Evolutionary conservation across 30 jellyfish, hydroid and myxozoan species (phyloP).

Genomic region (Aurelia aurita complex sp. Pacific): DNA sequence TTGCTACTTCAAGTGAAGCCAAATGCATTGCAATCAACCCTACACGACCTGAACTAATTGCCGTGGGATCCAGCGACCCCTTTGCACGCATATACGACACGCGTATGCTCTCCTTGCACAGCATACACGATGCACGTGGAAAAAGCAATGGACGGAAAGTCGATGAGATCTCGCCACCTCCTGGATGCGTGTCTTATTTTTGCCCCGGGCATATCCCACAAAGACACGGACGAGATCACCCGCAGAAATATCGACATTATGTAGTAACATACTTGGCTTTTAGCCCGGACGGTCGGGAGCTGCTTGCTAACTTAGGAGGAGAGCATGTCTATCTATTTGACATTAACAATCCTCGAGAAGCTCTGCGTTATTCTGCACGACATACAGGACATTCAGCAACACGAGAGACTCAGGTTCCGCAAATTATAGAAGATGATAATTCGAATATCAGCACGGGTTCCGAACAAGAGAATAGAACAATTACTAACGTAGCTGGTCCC

Average conservation of each 20-base stretch:
- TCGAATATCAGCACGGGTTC: not conserved
- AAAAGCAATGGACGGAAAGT: slow-evolving; percentile 59
- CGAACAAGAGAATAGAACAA: not conserved
- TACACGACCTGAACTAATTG: slow-evolving; percentile 85
- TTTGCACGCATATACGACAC: slow-evolving; percentile 90
- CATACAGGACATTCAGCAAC: slow-evolving; percentile 19
- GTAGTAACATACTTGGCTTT: slow-evolving; percentile 82
- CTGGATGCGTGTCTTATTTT: slow-evolving; percentile 85
- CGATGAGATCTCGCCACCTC: slow-evolving; percentile 63
- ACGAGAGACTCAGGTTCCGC: not conserved
- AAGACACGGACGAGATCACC: slow-evolving; percentile 78
- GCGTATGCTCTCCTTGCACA: slow-evolving; percentile 81
- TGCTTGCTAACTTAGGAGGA: slow-evolving; percentile 90
- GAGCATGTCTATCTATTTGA: slow-evolving; percentile 89
- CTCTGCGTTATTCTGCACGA: slow-evolving; percentile 67
- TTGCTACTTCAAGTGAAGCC: slow-evolving; percentile 82
- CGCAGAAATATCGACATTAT: slow-evolving; percentile 72
- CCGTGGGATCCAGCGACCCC: slow-evolving; percentile 98
- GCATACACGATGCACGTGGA: slow-evolving; percentile 64
- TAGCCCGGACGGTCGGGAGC: slow-evolving; percentile 94
- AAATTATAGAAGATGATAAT: slow-evolving; percentile 1
- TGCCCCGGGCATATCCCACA: slow-evolving; percentile 97
- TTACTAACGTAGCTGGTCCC: not conserved
- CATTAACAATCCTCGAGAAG: slow-evolving; percentile 51
- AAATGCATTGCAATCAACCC: slow-evolving; percentile 95